Percentiles rank a stretch among this genome's conserved stretches.
phyloP scores from a whole-genome alignment of 1,140 invertebrate genomes.

The Plectrocnemia conspersa region DNA sequence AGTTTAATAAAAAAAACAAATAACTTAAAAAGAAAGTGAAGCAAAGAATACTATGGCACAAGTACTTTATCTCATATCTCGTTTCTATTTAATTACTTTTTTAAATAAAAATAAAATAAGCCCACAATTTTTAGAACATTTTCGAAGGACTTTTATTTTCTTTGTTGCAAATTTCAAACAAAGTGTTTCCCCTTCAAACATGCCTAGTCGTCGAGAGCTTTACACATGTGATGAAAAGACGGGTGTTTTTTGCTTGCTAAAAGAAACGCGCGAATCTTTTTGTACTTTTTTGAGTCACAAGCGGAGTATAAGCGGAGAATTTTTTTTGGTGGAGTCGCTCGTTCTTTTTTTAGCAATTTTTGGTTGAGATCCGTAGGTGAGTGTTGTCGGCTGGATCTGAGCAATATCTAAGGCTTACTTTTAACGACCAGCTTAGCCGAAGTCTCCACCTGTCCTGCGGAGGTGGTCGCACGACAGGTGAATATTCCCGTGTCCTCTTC shows the following conservation, averaged over 20 bases:
- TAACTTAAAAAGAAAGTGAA: slow-evolving; percentile 10
- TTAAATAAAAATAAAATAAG: slow-evolving; percentile 11
- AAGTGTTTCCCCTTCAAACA: background rate
- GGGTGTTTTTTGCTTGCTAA: slow-evolving; percentile 7
- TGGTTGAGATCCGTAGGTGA: slow-evolving; percentile 27
- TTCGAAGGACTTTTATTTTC: too few species aligned
- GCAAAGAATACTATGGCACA: slow-evolving; percentile 30
- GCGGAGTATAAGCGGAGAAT: background rate
- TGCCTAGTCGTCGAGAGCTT: background rate
- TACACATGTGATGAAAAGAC: slow-evolving; percentile 7
- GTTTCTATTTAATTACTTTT: too few species aligned
- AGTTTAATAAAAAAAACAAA: background rate
- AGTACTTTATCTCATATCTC: slow-evolving; percentile 27
- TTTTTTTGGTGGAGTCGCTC: background rate
- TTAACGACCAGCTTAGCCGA: slow-evolving; percentile 91
- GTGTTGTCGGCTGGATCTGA: slow-evolving; percentile 39
- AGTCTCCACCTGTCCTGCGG: slow-evolving; percentile 85
- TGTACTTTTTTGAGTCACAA: background rate
- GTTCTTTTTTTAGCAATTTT: slow-evolving; percentile 38
- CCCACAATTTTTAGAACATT: slow-evolving; percentile 14
- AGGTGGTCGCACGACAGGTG: slow-evolving; percentile 85
- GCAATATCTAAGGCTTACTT: slow-evolving; percentile 85
- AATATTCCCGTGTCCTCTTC: slow-evolving; percentile 92
- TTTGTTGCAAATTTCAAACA: background rate
- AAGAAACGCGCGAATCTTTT: slow-evolving; percentile 11